These are phyloP conservation scores for Heliconius himera DNA, from an alignment of 1,140 invertebrate genomes.

Conservation along the genomic window DNA sequence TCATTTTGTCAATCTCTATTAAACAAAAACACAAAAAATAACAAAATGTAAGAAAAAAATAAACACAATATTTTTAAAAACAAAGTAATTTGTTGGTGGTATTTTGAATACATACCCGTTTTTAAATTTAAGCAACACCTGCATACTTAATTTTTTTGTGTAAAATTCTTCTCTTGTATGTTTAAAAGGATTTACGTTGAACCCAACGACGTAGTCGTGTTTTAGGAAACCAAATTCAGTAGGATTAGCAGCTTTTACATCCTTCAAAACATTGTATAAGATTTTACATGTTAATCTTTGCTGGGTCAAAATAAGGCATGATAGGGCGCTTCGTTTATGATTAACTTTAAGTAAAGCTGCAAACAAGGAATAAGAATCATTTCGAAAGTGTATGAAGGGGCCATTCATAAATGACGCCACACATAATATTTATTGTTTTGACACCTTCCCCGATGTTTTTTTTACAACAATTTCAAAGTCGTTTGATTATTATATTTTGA, in stretches of 20 bases:
- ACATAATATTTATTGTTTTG: too few species aligned
- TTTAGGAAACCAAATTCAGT: constrained; percentile 83
- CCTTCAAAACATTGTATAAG: constrained; percentile 88
- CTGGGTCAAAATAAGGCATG: constrained; percentile 91
- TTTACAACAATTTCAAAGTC: too few species aligned
- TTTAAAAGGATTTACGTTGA: constrained; percentile 80
- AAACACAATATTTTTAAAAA: too few species aligned
- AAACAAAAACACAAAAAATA: too few species aligned
- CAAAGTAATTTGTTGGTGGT: not conserved
- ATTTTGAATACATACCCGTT: constrained; percentile 68
- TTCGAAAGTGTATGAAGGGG: not conserved
- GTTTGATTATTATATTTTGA: too few species aligned
- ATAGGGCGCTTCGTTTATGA: constrained; percentile 81
- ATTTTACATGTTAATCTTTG: constrained; percentile 89
- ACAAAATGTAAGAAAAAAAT: too few species aligned
- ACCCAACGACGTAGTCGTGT: constrained; percentile 89
- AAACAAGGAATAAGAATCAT: constrained; percentile 38
- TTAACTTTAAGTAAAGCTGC: constrained; percentile 57
- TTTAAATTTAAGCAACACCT: constrained; percentile 77
- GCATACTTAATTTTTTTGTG: constrained; percentile 83
- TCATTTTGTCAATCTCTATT: too few species aligned
- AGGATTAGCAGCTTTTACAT: constrained; percentile 69
- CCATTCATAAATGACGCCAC: too few species aligned
- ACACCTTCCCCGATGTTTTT: too few species aligned
- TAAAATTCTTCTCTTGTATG: constrained; percentile 82